Evolutionary conservation across 2,113 vertebrate species (phyloP), one percentile per base, ranked within the genome.

Genomic region (Chloebia gouldiae): DNA sequence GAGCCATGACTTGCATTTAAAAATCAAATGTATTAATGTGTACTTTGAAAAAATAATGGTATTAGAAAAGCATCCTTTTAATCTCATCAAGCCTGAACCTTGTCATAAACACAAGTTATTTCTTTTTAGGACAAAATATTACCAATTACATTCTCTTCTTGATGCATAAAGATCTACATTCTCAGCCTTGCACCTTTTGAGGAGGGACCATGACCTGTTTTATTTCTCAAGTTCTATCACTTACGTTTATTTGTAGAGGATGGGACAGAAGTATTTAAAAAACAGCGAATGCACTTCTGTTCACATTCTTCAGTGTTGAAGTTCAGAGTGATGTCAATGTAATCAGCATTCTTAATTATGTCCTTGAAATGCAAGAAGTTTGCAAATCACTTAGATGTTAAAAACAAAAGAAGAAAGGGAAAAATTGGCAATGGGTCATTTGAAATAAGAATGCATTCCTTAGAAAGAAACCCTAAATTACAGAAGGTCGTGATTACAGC

Each of bases 331-430:
- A 95, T 96, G 91, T 82, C 95, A 95, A 68, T 78, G 63, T 89
- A 96, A 96, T 96, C 93, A 97, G 81, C 79, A 87, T 87, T 90
- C 80, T 90, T 95, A 96, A 97, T 96, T 97, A 95, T 28, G 66
- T 72, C 95, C 95, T 95, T 96, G 95, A 97, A 95, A 96, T 85
- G 84, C 2, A 5, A 88, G 73, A 97, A 86, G 90, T 94, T 85
- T 94, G 77, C 70, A 92, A 96, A 96, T 91, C 68, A 92, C 81
- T 93, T 86, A 77, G 54, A 88, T 73, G 59, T 90, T 90, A 86
- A 78, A 86, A 85, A 83, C 65, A 85, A 75, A 91, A 77, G 78
- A 79, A 78, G 53, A 72, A 79, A 85, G 33, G 65, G 42, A 21
- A 70, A 76, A 91, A 66, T 40, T 33, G 28, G 22, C 51, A 81